phyloP scores from a whole-genome alignment of 2,888 invertebrate genomes.

The Orgyia antiqua region DNA sequence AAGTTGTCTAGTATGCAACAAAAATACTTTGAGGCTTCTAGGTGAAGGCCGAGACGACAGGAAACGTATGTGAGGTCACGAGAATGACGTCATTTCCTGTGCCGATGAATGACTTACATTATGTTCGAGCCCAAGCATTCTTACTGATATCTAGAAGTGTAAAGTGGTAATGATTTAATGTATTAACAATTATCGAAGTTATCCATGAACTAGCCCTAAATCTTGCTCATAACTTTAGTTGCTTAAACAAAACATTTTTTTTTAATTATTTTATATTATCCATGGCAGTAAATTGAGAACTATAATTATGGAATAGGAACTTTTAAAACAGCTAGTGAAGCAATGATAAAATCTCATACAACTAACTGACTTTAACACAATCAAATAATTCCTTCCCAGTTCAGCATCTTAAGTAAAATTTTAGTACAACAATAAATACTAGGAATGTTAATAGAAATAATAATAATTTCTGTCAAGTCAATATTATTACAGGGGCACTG shows the following conservation, averaged over 20 bases:
- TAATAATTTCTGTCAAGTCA: slow-evolving; percentile 13
- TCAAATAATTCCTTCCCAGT: no score
- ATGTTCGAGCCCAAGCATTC: slow-evolving; percentile 33
- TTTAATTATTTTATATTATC: slow-evolving; percentile 15
- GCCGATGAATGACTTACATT: slow-evolving; percentile 47
- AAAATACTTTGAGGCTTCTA: slow-evolving; percentile 40
- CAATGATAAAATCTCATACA: no score
- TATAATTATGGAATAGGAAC: no score
- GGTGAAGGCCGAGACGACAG: slow-evolving; percentile 67
- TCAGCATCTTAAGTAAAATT: no score
- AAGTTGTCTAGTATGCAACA: no score
- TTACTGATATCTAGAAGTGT: slow-evolving; percentile 45
- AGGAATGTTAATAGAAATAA: no score
- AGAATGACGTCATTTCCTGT: slow-evolving; percentile 62
- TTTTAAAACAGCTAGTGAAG: no score
- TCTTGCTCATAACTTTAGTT: slow-evolving; percentile 25
- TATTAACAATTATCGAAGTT: slow-evolving; percentile 23
- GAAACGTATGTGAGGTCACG: slow-evolving; percentile 47
- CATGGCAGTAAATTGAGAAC: slow-evolving; percentile 13
- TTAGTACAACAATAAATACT: no score
- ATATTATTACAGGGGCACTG: slow-evolving; percentile 33
- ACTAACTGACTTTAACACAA: no score
- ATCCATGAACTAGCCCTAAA: no score
- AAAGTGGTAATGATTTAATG: slow-evolving; percentile 41
- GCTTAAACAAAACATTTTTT: slow-evolving; percentile 22